A percentile compares a stretch with the other conserved stretches of the same genome.
These are phyloP conservation scores for Cantharis lateralis DNA, from an alignment of 2,888 invertebrate species.

Conservation along the genomic window DNA sequence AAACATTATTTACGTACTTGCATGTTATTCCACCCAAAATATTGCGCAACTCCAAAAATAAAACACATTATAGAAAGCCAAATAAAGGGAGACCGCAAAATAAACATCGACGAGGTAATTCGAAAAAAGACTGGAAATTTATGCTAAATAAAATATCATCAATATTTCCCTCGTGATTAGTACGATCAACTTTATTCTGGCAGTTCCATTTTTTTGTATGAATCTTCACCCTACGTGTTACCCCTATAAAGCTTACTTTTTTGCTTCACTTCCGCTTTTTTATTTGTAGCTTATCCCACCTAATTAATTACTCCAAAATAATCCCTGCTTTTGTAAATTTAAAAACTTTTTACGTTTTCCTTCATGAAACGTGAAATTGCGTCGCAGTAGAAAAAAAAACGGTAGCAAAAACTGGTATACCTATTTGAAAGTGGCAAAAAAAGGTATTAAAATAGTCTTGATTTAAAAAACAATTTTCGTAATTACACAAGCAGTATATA, in stretches of 20 bases:
- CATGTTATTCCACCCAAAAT: background rate
- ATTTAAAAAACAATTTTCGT: background rate
- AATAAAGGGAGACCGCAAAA: background rate
- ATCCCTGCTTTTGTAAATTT: background rate
- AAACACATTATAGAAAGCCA: background rate
- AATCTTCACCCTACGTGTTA: background rate
- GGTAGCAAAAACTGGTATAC: background rate
- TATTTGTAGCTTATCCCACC: background rate
- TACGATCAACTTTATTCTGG: background rate
- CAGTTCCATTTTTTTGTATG: background rate
- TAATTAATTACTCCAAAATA: background rate
- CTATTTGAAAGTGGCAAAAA: background rate
- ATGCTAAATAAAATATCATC: background rate
- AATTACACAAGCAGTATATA: background rate
- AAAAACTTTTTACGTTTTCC: background rate
- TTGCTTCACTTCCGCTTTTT: background rate
- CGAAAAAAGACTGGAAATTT: background rate
- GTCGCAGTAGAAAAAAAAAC: background rate
- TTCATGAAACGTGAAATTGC: background rate
- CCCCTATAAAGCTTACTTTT: background rate
- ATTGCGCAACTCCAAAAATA: background rate
- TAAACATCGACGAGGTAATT: background rate
- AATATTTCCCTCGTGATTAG: background rate
- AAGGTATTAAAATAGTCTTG: background rate
- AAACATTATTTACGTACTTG: background rate